Evolutionary conservation across 2,797 vertebrate species (phyloP).

Genomic region (Prionace glauca): DNA sequence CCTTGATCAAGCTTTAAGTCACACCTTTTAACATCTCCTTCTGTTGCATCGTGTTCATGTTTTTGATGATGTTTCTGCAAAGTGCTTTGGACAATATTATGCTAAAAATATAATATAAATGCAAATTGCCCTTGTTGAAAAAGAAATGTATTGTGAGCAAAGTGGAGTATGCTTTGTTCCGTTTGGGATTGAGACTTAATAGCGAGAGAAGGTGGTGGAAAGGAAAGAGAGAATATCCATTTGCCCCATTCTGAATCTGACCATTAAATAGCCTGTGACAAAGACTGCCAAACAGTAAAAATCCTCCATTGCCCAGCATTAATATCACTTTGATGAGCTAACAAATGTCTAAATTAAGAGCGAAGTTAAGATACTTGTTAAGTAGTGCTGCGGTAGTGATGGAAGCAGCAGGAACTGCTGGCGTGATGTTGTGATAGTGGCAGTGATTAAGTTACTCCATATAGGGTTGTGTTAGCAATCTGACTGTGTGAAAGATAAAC

Average conservation of each 20-base stretch:
- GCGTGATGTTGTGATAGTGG: slow-evolving; percentile 27
- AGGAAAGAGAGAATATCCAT: background rate
- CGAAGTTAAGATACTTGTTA: slow-evolving; percentile 28
- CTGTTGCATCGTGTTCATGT: background rate
- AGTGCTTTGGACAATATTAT: background rate
- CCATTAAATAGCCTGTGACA: background rate
- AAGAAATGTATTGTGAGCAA: background rate
- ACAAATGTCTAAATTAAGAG: slow-evolving; percentile 19
- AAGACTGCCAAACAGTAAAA: background rate
- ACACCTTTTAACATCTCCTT: background rate
- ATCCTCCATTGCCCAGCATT: background rate
- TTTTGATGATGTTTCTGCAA: background rate
- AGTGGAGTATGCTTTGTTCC: background rate
- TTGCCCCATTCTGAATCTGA: background rate
- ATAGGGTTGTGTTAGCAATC: slow-evolving; percentile 32
- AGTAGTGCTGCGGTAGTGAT: background rate
- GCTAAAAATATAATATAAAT: background rate
- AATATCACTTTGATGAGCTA: background rate
- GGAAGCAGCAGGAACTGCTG: slow-evolving; percentile 26
- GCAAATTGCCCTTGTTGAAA: background rate
- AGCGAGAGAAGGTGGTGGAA: background rate
- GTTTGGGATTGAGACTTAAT: background rate
- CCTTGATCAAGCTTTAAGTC: background rate
- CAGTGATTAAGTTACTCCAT: slow-evolving; percentile 30
- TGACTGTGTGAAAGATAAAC: slow-evolving; percentile 32